Evolutionary conservation across 2,888 invertebrate genomes (phyloP), one percentile per base, ranked within the genome.

Genomic region (Anthrax anthrax): DNA sequence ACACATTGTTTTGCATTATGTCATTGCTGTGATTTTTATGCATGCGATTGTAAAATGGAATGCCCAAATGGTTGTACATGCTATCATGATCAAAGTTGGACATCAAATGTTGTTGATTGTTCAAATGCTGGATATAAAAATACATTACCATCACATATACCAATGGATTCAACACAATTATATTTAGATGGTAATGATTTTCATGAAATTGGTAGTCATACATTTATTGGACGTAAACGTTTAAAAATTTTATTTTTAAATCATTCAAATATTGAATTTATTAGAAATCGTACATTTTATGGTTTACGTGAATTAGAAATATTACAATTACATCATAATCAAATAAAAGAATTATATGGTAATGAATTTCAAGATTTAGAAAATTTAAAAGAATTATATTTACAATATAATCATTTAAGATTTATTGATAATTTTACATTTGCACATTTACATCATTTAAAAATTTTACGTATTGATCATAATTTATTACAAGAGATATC

Each of bases 31-130:
- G 92, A 92, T 69, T 95, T 90, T 68, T 91, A 90, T 69, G 90
- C 90, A 45, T 95, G 95, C 73, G 95, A 95, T 71, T 95, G 95
- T 72, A 89, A 92, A 73, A 92, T 92, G 87, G 89, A 86, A 58
- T 95, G 95, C 65, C 95, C 95, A 43, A 77, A 77, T 50, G 86
- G 89, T 63, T 95, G 95, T 72, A 83, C 85, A 54, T 95, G 95
- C 66, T 94, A 90, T 72, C 90, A 91, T 69, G 92, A 95, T 71
- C 85, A 88, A 61, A 81, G 85, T 51, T 94, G 92, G 90, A 82
- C 85, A 43, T 85, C 89, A 32, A 92, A 92, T 67, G 86, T 92
- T 54, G 91, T 92, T 57, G 89, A 90, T 70, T 92, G 92, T 68
- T 87, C 87, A 44, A 79, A 75, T 53, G 80, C 82, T 47, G 81